Evolutionary conservation across 2,113 vertebrate genomes (phyloP).

Genomic region (Vidua chalybeata): DNA sequence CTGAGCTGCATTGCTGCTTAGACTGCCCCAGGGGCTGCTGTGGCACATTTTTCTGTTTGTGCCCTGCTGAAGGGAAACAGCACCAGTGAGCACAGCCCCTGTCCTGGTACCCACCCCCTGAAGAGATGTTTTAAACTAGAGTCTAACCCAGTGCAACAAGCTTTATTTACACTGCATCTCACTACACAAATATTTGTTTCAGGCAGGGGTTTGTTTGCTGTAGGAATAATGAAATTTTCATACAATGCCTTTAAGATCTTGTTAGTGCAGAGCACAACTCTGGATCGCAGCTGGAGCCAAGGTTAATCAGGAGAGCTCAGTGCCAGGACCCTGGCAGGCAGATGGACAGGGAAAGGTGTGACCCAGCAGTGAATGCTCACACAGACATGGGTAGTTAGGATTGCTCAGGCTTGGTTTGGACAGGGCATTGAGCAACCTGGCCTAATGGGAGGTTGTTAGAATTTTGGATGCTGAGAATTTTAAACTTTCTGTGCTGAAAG

Average conservation of each 20-base stretch:
- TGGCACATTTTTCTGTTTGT: background rate
- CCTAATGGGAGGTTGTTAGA: background rate
- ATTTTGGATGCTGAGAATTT: background rate
- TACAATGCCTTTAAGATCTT: background rate
- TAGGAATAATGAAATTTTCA: background rate
- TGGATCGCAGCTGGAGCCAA: background rate
- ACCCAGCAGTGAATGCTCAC: background rate
- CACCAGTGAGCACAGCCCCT: background rate
- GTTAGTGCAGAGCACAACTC: background rate
- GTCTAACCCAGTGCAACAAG: background rate
- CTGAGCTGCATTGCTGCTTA: background rate
- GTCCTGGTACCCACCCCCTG: background rate
- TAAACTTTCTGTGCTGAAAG: background rate
- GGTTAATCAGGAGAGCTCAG: background rate
- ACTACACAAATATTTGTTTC: background rate
- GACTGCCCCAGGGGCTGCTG: background rate
- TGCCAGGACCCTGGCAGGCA: background rate
- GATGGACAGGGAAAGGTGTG: background rate
- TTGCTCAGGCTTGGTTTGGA: background rate
- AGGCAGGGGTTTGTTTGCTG: background rate
- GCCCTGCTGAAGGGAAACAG: background rate
- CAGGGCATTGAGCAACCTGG: background rate
- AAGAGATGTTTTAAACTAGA: background rate
- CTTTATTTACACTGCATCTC: background rate
- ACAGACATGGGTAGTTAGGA: fast-evolving